Percentiles rank a stretch among this genome's conserved stretches.
These are phyloP conservation scores for Pangasius sanitwongsei DNA, from an alignment of 2,797 vertebrate species.

Conservation along the genomic window DNA sequence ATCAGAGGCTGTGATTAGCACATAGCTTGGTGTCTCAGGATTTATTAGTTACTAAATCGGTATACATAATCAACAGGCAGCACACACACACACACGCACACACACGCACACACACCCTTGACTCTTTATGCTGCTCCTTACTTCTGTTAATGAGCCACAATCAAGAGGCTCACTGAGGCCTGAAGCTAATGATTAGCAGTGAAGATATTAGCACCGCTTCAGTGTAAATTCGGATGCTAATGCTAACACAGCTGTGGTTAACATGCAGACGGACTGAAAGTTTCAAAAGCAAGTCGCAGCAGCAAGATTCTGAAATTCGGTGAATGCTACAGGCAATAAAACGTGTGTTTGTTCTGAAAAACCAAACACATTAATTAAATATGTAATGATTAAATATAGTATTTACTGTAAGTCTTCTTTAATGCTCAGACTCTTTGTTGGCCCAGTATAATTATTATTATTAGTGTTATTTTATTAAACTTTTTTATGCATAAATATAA, in stretches of 20 bases:
- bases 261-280: background rate
- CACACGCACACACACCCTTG: background rate
- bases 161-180: slow-evolving; percentile 21
- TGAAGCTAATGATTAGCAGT: slow-evolving; percentile 26
- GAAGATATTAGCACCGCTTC: background rate
- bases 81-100: background rate
- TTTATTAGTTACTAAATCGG: slow-evolving; percentile 3
- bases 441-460: too few species aligned
- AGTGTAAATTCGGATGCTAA: background rate
- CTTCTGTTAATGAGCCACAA: background rate
- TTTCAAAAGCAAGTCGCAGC: background rate
- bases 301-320: background rate
- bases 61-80: background rate
- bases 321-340: background rate
- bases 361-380: too few species aligned
- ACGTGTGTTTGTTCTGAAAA: too few species aligned
- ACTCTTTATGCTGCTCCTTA: background rate
- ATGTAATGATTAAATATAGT: too few species aligned
- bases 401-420: too few species aligned
- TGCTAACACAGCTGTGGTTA: background rate
- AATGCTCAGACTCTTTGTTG: too few species aligned
- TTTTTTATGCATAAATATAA: background rate
- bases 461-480: background rate
- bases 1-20: background rate
- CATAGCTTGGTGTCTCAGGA: background rate